phyloP scores from a whole-genome alignment of 2,888 invertebrate species.

The Drosophila meridionalis region DNA sequence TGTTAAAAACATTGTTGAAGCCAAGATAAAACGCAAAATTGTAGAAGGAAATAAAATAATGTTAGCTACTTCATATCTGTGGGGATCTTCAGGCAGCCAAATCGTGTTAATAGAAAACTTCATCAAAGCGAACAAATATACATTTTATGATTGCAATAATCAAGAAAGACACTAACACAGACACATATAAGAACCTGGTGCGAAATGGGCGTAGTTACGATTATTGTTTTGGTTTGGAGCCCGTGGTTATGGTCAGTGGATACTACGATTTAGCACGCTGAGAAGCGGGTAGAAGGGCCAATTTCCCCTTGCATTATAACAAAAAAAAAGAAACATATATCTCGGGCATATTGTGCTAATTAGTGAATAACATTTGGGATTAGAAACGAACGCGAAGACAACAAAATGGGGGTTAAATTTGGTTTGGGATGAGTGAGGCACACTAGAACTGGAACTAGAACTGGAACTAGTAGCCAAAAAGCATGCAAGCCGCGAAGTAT shows the following conservation, averaged over 20 bases:
- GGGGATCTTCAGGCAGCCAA: slow-evolving; percentile 35
- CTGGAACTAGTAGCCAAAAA: slow-evolving; percentile 2
- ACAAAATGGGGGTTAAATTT: slow-evolving; percentile 25
- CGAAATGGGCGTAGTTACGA: slow-evolving; percentile 40
- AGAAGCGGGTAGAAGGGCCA: background rate
- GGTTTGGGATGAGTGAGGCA: background rate
- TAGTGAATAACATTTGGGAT: slow-evolving; percentile 48
- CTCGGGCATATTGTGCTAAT: slow-evolving; percentile 44
- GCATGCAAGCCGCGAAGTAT: background rate
- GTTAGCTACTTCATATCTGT: slow-evolving; percentile 17
- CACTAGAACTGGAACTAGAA: background rate
- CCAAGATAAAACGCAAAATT: slow-evolving; percentile 1
- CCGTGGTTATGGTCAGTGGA: slow-evolving; percentile 63
- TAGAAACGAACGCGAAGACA: slow-evolving; percentile 36
- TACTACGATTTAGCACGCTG: slow-evolving; percentile 16
- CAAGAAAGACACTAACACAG: slow-evolving; percentile 53
- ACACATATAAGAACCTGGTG: slow-evolving; percentile 24
- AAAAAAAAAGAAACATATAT: slow-evolving; percentile 11
- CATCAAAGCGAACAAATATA: slow-evolving; percentile 57
- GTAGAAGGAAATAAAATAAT: slow-evolving; percentile 19
- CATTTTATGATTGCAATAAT: slow-evolving; percentile 72
- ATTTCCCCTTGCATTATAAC: slow-evolving; percentile 11
- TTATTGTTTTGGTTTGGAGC: slow-evolving; percentile 33
- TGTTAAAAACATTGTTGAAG: slow-evolving; percentile 45
- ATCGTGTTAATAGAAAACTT: slow-evolving; percentile 68